Base-by-base conservation (phyloP, 2,113 vertebrate genomes). In the Herpetotheres cachinnans region DNA sequence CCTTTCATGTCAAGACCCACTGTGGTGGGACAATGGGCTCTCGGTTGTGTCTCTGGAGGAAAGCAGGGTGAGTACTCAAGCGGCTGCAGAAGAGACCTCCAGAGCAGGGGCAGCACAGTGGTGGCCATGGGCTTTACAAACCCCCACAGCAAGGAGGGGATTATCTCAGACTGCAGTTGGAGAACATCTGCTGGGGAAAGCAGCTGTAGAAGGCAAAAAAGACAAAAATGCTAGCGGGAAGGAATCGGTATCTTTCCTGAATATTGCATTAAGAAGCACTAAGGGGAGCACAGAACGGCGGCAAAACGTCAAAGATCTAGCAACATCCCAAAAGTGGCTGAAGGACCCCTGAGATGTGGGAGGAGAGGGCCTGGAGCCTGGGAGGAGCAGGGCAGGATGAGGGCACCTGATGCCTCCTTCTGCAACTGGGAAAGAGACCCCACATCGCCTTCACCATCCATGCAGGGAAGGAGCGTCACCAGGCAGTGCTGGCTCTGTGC, bases 361-460 rank as follows among this genome's bases (percentile, higher is more conserved):
- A 86, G 49, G 73, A 81, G 70, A 87, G 10, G 27, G 11, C 10
- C 34, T 50, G 72, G 56, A 77, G 5, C 21, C 59, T 83, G 52
- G 44, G 26, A 92, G 32, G 8, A 46, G 18, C 8, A 54, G 8
- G 0, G 6, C 10, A 13, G 42, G 54, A 73, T 3, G 9, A 67
- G 12, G 4, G 19, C 7, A 59, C 16, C 61, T 2, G 4, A 19
- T 19, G 30, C 6, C 11, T 44, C 63, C 16, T 71, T 76, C 71
- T 55, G 32, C 0, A 0, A 2, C 34, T 67, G 42, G 42, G 29
- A 50, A 71, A 52, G 32, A 70, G 44, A 46, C 13, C 2, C 26
- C 29, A 10, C 21, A 2, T 4, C 0, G 0, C 11, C 9, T 47
- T 70, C 63, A 19, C 6, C 13, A 7, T 10, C 44, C 36, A 4